Conservation (phyloP, 2,113 vertebrate genomes). For the Sorex fumeus region DNA sequence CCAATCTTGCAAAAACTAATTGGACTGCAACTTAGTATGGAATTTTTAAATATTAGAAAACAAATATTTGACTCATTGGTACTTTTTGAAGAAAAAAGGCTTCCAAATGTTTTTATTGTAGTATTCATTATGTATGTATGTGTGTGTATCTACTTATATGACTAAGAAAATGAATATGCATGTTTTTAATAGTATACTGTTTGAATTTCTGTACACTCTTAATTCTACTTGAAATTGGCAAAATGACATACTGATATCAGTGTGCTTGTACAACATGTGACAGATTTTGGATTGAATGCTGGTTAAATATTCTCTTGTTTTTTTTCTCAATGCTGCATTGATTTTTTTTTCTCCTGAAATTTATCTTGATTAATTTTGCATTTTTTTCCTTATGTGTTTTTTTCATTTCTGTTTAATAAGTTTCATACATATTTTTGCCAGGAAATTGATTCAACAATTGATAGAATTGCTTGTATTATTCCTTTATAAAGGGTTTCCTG, state of each 20-base stretch:
- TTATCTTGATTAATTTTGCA: conserved; percentile 80
- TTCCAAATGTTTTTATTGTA: conserved; percentile 70
- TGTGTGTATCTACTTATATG: neutral
- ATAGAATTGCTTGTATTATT: conserved; percentile 75
- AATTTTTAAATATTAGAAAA: conserved; percentile 77
- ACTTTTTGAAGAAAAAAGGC: conserved; percentile 60
- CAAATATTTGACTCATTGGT: conserved; percentile 74
- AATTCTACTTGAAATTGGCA: conserved; percentile 62
- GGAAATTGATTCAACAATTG: conserved; percentile 74
- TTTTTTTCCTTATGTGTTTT: conserved; percentile 77
- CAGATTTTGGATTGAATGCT: conserved; percentile 68
- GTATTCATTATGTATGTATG: conserved; percentile 51
- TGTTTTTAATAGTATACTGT: conserved; percentile 69
- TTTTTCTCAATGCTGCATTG: conserved; percentile 71
- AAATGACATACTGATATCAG: conserved; percentile 44
- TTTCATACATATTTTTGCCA: conserved; percentile 75
- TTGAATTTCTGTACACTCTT: conserved; percentile 68
- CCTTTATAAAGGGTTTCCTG: conserved; percentile 48
- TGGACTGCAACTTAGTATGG: conserved; percentile 85
- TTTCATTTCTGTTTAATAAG: conserved; percentile 71
- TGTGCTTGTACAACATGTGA: conserved; percentile 44
- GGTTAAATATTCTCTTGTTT: conserved; percentile 62
- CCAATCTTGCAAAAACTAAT: conserved; percentile 87
- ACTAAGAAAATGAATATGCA: conserved; percentile 74
- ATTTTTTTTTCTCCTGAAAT: conserved; percentile 74